These are phyloP conservation scores for Prolemur simus DNA, from an alignment of 2,113 vertebrate genomes.

Conservation along the genomic window DNA sequence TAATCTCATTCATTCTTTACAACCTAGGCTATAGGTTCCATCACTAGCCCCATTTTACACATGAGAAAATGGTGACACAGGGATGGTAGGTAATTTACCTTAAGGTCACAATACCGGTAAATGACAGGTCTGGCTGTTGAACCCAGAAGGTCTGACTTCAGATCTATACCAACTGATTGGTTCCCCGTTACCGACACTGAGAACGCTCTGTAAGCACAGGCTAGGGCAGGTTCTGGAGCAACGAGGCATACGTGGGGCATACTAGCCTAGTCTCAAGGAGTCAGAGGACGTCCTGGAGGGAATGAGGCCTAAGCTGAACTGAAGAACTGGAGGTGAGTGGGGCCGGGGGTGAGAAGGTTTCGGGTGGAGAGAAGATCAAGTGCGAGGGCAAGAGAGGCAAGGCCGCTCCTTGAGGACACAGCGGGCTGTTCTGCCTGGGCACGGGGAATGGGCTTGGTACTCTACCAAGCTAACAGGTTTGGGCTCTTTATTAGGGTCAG, in stretches of 20 bases:
- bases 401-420: accelerated
- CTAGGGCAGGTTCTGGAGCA: not conserved
- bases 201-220: not conserved
- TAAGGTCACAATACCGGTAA: not conserved
- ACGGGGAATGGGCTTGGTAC: not conserved
- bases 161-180: not conserved
- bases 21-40: not conserved
- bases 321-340: not conserved
- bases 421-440: accelerated
- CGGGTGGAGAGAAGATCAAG: not conserved
- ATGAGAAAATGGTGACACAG: not conserved
- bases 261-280: not conserved
- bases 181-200: not conserved
- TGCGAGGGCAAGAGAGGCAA: not conserved
- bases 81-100: not conserved
- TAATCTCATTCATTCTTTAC: not conserved
- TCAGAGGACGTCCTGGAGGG: not conserved
- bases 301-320: not conserved
- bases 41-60: not conserved
- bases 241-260: accelerated
- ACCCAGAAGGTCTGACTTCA: not conserved
- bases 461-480: not conserved
- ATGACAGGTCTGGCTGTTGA: not conserved
- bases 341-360: not conserved
- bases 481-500: not conserved